Percentiles rank a stretch among this genome's conserved stretches.
phyloP scores from a whole-genome alignment of 1,140 invertebrate genomes.

The Samia ricini region DNA sequence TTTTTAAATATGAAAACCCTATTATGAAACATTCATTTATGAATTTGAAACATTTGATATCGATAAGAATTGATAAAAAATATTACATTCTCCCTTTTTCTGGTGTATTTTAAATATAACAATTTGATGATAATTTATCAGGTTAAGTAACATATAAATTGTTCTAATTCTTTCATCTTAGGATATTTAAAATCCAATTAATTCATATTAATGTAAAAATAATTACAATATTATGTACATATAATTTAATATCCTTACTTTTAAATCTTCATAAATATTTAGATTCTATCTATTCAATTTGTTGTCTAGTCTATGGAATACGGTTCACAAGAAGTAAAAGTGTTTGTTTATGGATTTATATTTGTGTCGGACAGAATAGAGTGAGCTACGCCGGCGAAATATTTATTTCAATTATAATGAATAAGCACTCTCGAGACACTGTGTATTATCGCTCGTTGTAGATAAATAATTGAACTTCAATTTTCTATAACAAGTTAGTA shows the following conservation, averaged over 20 bases:
- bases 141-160: too few relatives aligned
- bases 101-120: too few relatives aligned
- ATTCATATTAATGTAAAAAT: too few relatives aligned
- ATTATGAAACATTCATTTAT: too few relatives aligned
- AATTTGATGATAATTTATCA: too few relatives aligned
- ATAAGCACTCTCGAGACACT: slow-evolving; percentile 55
- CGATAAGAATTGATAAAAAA: too few relatives aligned
- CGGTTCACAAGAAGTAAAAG: slow-evolving; percentile 11
- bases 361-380: slow-evolving; percentile 70
- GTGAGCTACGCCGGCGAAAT: slow-evolving; percentile 66
- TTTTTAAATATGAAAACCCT: background rate
- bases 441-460: slow-evolving; percentile 55
- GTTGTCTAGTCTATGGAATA: background rate
- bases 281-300: too few relatives aligned
- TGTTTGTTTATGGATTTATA: slow-evolving; percentile 48
- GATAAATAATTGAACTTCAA: slow-evolving; percentile 52
- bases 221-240: background rate
- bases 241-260: background rate
- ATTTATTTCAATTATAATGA: slow-evolving; percentile 75
- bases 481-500: slow-evolving; percentile 36
- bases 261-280: too few relatives aligned
- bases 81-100: too few relatives aligned
- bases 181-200: too few relatives aligned
- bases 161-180: too few relatives aligned
- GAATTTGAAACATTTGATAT: too few relatives aligned